Evolutionary conservation across 2,888 invertebrate genomes (phyloP).

Genomic region (Epirrita christyi): DNA sequence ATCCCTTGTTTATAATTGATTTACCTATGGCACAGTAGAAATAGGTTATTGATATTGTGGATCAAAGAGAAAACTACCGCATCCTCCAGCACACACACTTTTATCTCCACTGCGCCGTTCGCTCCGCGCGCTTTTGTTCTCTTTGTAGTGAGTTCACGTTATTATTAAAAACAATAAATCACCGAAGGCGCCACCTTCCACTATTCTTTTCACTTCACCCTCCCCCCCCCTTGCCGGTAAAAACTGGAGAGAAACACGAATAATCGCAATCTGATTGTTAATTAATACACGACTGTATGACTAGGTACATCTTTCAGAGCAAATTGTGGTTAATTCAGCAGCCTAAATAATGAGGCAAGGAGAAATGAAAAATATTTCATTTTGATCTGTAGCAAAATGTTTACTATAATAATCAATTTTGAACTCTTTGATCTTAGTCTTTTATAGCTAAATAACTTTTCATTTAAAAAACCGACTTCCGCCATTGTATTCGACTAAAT

Average conservation of each 20-base stretch:
- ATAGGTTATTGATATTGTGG: too few relatives aligned
- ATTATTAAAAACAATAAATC: slow-evolving; percentile 86
- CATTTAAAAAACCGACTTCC: too few relatives aligned
- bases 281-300: slow-evolving; percentile 36
- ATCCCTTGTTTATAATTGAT: too few relatives aligned
- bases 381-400: too few relatives aligned
- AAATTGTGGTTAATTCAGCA: not conserved
- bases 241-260: slow-evolving; percentile 52
- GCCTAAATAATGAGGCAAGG: too few relatives aligned
- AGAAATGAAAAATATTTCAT: too few relatives aligned
- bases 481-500: too few relatives aligned
- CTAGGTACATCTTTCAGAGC: slow-evolving; percentile 17
- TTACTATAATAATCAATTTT: too few relatives aligned
- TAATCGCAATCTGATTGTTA: slow-evolving; percentile 54
- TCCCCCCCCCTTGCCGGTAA: slow-evolving; percentile 47
- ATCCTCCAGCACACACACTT: slow-evolving; percentile 2
- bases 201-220: slow-evolving; percentile 78
- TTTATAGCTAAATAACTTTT: too few relatives aligned
- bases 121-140: slow-evolving; percentile 73
- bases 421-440: too few relatives aligned
- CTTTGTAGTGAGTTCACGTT: slow-evolving; percentile 82
- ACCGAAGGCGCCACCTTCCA: slow-evolving; percentile 81
- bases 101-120: slow-evolving; percentile 11
- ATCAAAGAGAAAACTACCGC: slow-evolving; percentile 1
- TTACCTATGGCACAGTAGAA: too few relatives aligned